These are phyloP conservation scores for Cordilura impudica DNA, from an alignment of 2,888 invertebrate species.

Conservation along the genomic window DNA sequence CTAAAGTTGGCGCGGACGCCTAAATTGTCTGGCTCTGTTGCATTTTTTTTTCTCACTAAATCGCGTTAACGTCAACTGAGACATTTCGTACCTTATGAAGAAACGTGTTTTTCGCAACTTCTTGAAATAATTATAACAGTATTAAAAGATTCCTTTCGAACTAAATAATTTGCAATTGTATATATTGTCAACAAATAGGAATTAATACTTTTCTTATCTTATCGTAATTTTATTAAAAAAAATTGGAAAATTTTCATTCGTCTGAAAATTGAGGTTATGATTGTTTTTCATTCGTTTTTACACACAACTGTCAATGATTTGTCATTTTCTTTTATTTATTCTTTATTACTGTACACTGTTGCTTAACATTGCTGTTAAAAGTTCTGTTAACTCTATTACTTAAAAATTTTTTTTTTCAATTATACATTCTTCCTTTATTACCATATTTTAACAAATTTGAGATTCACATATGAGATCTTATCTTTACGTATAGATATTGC, in stretches of 20 bases:
- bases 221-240: not conserved
- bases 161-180: not conserved
- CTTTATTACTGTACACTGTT: not conserved
- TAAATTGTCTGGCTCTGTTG: not conserved
- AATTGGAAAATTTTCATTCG: not conserved
- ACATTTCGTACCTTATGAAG: not conserved
- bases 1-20: constrained; percentile 45
- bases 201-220: not conserved
- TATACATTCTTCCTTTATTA: too few relatives aligned
- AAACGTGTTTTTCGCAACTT: constrained; percentile 47
- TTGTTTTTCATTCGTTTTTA: not conserved
- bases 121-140: not conserved
- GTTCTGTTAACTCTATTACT: too few relatives aligned
- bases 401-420: too few relatives aligned
- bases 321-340: not conserved
- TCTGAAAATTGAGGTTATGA: not conserved
- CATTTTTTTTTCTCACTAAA: not conserved
- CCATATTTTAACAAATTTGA: too few relatives aligned
- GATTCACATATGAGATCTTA: too few relatives aligned
- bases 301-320: not conserved
- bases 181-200: too few relatives aligned
- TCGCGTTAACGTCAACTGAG: not conserved
- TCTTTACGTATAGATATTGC: too few relatives aligned
- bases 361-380: too few relatives aligned
- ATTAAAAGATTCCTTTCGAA: not conserved